Evolutionary conservation across 2,888 invertebrate genomes (phyloP), one percentile per base, ranked within the genome.

Genomic region (Molorchus minor): DNA sequence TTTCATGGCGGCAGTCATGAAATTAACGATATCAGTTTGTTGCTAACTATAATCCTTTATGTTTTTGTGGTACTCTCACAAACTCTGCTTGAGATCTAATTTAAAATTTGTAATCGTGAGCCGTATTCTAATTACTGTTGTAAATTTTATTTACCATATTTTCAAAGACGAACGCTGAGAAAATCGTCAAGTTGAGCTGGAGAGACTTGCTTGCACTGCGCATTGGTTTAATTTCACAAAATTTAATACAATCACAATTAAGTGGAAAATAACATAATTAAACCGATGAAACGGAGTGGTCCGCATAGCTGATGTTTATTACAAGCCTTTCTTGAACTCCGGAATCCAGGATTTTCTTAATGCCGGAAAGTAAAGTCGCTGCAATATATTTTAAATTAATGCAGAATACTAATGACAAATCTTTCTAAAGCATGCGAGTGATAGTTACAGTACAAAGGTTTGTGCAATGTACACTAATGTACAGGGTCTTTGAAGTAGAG

Each of bases 221-320:
- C 68, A 69, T 66, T 65, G 68, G 71, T 71, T 71, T 71, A 69
- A 71, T 71, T 71, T 70, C 65, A 57, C 67, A 65, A 73, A n/a
- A 71, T 71, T 72, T 72, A 71, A 73, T 68, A 65, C 70, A 71
- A 71, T 73, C 71, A 72, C 68, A 71, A 73, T 73, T 73, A 71
- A 71, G 71, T 68, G 62, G 66, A 65, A 69, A 72, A 72, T 72
- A 71, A 71, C 69, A 65, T 71, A 68, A 71, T 72, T 71, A 72
- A 68, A 65, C 65, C 65, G 67, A 71, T 67, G 70, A 72, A 69
- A 70, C 68, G 63, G 66, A 70, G 67, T 69, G 63, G 65, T 70
- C 69, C 72, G 71, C 69, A 71, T 70, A 65, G 64, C 64, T 64
- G 62, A 60, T 64, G 68, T 70, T 68, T 67, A 64, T 65, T 62